A percentile compares a stretch with the other conserved stretches of the same genome.
phyloP scores from a whole-genome alignment of 2,888 invertebrate genomes.

The Caradrina clavipalpis region DNA sequence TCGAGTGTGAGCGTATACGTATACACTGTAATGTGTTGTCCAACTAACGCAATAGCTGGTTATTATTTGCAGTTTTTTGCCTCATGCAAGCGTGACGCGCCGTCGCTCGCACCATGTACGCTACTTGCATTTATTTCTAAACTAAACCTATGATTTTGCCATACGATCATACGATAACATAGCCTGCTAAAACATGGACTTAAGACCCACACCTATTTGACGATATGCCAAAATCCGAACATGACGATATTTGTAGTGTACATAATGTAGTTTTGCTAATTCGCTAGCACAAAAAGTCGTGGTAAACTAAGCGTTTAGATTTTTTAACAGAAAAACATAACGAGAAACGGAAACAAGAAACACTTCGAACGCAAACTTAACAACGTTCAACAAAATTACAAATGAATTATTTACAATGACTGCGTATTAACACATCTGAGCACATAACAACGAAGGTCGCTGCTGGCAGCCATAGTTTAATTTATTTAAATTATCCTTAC shows the following conservation, averaged over 20 bases:
- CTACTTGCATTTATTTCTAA: slow-evolving; percentile 61
- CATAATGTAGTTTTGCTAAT: neutral
- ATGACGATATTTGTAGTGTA: neutral
- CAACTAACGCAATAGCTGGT: slow-evolving; percentile 59
- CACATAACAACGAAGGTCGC: slow-evolving; percentile 67
- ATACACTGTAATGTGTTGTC: slow-evolving; percentile 57
- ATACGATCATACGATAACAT: slow-evolving; percentile 41
- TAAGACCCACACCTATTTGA: slow-evolving; percentile 2
- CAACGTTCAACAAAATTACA: slow-evolving; percentile 42
- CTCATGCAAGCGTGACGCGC: slow-evolving; percentile 66
- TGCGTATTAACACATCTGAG: slow-evolving; percentile 67
- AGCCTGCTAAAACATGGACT: neutral
- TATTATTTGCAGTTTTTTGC: slow-evolving; percentile 68
- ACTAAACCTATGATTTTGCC: slow-evolving; percentile 54
- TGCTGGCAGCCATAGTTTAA: slow-evolving; percentile 52
- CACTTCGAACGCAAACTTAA: slow-evolving; percentile 22
- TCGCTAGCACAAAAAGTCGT: neutral
- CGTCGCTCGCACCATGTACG: slow-evolving; percentile 61
- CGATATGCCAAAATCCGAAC: neutral
- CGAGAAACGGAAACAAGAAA: slow-evolving; percentile 30
- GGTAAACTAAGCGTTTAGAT: slow-evolving; percentile 7
- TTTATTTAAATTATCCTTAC: slow-evolving; percentile 66
- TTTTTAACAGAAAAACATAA: slow-evolving; percentile 11
- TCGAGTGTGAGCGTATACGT: slow-evolving; percentile 71
- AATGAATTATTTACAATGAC: slow-evolving; percentile 56